phyloP scores from a whole-genome alignment of 2,113 vertebrate species.

The Oriolus oriolus region DNA sequence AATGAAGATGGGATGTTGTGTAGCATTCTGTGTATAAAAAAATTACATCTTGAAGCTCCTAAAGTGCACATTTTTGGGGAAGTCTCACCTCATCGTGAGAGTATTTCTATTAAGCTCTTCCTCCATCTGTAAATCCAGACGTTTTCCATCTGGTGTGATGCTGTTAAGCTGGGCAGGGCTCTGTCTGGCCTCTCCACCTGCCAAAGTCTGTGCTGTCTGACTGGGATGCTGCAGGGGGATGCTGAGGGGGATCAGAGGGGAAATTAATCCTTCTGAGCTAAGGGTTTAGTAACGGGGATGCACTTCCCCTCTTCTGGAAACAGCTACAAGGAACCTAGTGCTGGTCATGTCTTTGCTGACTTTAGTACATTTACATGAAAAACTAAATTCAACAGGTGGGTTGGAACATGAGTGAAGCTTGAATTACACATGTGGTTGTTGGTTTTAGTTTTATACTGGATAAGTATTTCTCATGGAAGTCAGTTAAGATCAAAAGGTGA shows the following conservation, averaged over 20 bases:
- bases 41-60: background rate
- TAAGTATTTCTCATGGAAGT: background rate
- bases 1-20: background rate
- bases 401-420: background rate
- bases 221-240: background rate
- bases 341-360: background rate
- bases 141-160: slow-evolving; percentile 15
- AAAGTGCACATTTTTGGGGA: background rate
- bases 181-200: background rate
- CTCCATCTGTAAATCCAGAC: background rate
- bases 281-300: background rate
- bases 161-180: background rate
- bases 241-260: background rate
- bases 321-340: background rate
- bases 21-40: background rate
- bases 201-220: background rate
- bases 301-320: background rate
- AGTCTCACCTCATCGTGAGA: background rate
- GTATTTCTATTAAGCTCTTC: background rate
- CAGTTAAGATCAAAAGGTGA: background rate
- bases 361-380: background rate
- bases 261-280: background rate
- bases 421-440: background rate
- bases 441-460: background rate
- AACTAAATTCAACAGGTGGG: background rate